A percentile compares a stretch with the other conserved stretches of the same genome.
These are phyloP conservation scores for Dusona sp. DNA, from an alignment of 2,888 invertebrate species.

Conservation along the genomic window DNA sequence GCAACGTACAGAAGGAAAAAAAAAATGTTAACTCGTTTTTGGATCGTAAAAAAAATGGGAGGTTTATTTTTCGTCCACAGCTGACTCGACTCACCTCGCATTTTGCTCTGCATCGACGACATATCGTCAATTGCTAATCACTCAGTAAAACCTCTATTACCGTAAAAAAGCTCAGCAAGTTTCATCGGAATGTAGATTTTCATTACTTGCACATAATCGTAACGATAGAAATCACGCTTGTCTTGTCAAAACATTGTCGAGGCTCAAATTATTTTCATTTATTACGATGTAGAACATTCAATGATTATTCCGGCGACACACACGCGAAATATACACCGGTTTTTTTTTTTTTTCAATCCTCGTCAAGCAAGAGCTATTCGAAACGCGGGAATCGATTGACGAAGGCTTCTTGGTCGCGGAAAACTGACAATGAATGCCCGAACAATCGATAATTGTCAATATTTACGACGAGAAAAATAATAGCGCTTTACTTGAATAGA, in stretches of 20 bases:
- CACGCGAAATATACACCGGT: slow-evolving; percentile 36
- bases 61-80: slow-evolving; percentile 67
- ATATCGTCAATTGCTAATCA: slow-evolving; percentile 66
- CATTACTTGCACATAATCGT: slow-evolving; percentile 34
- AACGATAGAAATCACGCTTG: slow-evolving; percentile 59
- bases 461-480: slow-evolving; percentile 46
- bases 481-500: slow-evolving; percentile 20
- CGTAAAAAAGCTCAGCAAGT: background rate
- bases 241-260: slow-evolving; percentile 32
- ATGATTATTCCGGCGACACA: slow-evolving; percentile 39
- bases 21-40: background rate
- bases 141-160: slow-evolving; percentile 20
- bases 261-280: background rate
- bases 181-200: slow-evolving; percentile 49
- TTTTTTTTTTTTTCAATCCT: slow-evolving; percentile 8
- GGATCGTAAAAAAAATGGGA: slow-evolving; percentile 46
- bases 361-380: background rate
- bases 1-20: background rate
- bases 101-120: slow-evolving; percentile 79
- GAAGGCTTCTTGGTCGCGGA: background rate
- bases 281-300: slow-evolving; percentile 16
- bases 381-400: background rate
- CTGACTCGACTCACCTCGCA: slow-evolving; percentile 75
- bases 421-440: slow-evolving; percentile 7
- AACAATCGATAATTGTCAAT: slow-evolving; percentile 36